Base-by-base conservation (phyloP, 2,113 vertebrate species). In the Mellivora capensis region DNA sequence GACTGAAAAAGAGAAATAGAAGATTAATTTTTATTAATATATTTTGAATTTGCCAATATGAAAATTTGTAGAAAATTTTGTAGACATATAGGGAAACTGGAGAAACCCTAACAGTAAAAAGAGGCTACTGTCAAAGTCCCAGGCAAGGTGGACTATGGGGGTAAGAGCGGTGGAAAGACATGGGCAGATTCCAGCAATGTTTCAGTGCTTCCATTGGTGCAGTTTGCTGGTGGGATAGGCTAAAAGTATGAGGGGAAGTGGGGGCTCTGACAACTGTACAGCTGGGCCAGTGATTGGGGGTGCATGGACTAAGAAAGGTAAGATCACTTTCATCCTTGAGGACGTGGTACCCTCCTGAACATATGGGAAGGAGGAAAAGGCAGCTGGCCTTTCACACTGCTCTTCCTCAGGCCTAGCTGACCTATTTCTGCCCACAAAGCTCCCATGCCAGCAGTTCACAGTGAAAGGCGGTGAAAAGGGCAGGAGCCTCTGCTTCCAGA, bases 51-150 rank as follows among this genome's bases (percentile, higher is more conserved):
- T 85, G 12, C 6, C 37, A 89, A 5, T 31, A 83, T 64, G 5
- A 94, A 90, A 79, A 85, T 67, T 54, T 79, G 25, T n/a, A n/a
- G 49, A 94, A 94, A 89, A 82, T 77, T 67, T 54, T 79, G 25
- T 39, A 39, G 62, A 93, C 9, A 27, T 25, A 61, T 1, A 37
- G 69, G 44, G 21, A 61, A 80, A 67, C 3, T 47, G 6, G 42
- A 93, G 29, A 86, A 81, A 1, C 7, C 25, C n/a, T 49, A 84
- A 80, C 31, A 47, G 3, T n/a, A 72, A 80, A 91, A 61, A 11
- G 2, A 57, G 42, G 3, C 67, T 39, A 64, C 44, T 29, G 4
- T 44, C 7, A 4, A 49, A 49, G 49, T 52, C 49, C 4, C 49
- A 52, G 49, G 31, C 42, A 29, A 92, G 8, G n/a, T 42, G 18